These are phyloP conservation scores for Apamea anceps DNA, from an alignment of 2,888 invertebrate genomes.

Conservation along the genomic window DNA sequence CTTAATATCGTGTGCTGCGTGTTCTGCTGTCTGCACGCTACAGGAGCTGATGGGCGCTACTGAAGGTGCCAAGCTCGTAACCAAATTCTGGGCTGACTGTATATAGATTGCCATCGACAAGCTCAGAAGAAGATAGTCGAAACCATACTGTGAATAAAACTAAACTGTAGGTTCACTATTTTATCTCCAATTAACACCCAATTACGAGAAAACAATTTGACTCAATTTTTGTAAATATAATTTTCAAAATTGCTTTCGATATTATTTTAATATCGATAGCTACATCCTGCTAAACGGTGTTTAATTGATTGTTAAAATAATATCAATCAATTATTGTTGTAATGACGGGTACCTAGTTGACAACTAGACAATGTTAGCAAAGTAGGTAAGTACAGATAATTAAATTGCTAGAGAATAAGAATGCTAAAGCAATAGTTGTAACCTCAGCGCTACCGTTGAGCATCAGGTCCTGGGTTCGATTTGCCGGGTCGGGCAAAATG, in stretches of 20 bases:
- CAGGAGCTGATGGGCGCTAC: background rate
- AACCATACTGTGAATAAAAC: slow-evolving; percentile 24
- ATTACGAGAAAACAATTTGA: slow-evolving; percentile 32
- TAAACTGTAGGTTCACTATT: background rate
- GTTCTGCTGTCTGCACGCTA: background rate
- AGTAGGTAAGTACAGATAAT: background rate
- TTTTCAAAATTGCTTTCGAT: slow-evolving; percentile 24
- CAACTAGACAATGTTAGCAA: background rate
- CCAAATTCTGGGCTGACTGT: background rate
- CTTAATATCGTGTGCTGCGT: background rate
- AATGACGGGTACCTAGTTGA: background rate
- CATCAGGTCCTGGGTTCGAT: background rate
- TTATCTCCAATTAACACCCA: slow-evolving; percentile 30
- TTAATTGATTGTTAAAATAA: slow-evolving; percentile 19
- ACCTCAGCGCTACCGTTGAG: background rate
- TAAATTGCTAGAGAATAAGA: background rate
- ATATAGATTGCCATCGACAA: background rate
- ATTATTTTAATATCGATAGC: slow-evolving; percentile 29
- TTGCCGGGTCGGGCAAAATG: background rate
- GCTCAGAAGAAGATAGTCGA: background rate
- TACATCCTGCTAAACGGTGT: background rate
- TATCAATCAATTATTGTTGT: background rate
- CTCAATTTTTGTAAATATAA: slow-evolving; percentile 21
- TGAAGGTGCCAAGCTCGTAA: background rate
- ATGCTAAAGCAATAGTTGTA: background rate